A percentile compares a stretch with the other conserved stretches of the same genome.
These are phyloP conservation scores for Nemapogon koenigi DNA, from an alignment of 2,888 invertebrate species.

Conservation along the genomic window DNA sequence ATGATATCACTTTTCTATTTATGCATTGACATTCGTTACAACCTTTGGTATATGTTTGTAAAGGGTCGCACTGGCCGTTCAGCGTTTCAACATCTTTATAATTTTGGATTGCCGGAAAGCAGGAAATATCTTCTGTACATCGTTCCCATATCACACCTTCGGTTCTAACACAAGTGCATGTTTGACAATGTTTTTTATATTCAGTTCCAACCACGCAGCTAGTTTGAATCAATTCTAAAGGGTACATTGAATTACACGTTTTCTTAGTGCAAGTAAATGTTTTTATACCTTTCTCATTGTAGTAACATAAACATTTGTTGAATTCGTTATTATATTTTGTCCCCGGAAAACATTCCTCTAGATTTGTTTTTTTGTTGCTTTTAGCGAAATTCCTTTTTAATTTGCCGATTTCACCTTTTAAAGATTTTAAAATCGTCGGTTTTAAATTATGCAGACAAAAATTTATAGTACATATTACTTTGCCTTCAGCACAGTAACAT, in stretches of 20 bases:
- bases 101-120: not conserved
- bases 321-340: slow-evolving; percentile 33
- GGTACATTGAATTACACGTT: slow-evolving; percentile 22
- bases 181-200: slow-evolving; percentile 32
- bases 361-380: not conserved
- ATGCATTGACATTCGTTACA: slow-evolving; percentile 41
- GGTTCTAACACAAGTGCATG: slow-evolving; percentile 28
- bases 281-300: slow-evolving; percentile 23
- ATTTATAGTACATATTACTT: slow-evolving; percentile 45
- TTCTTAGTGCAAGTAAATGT: slow-evolving; percentile 44
- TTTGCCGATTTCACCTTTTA: not conserved
- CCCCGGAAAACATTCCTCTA: slow-evolving; percentile 27
- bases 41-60: slow-evolving; percentile 28
- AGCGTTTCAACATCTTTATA: slow-evolving; percentile 19
- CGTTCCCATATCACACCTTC: slow-evolving; percentile 23
- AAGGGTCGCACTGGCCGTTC: slow-evolving; percentile 40
- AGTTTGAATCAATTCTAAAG: slow-evolving; percentile 6
- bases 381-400: not conserved
- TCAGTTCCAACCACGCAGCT: slow-evolving; percentile 29
- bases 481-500: slow-evolving; percentile 51
- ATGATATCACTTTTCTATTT: slow-evolving; percentile 32
- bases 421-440: slow-evolving; percentile 17
- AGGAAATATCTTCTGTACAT: slow-evolving; percentile 20
- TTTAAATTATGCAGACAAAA: slow-evolving; percentile 26
- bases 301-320: slow-evolving; percentile 37